Evolutionary conservation across 2,113 vertebrate genomes (phyloP).

Genomic region (Nematolebias whitei): DNA sequence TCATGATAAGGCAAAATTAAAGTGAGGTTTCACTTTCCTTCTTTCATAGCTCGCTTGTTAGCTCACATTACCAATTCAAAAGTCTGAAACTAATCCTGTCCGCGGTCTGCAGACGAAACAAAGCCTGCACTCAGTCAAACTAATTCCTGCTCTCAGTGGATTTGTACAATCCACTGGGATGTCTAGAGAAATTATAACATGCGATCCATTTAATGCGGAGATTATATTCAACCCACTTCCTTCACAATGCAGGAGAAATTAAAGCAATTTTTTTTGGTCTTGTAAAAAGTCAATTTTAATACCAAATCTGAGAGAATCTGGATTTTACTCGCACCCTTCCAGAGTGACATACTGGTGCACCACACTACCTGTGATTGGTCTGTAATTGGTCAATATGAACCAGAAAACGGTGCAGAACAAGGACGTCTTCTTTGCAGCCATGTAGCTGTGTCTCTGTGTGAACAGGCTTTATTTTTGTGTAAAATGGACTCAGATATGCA

Average conservation of each 20-base stretch:
- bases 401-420: not conserved
- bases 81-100: constrained; percentile 59
- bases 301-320: not conserved
- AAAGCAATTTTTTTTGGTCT: not conserved
- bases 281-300: not conserved
- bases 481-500: constrained; percentile 19
- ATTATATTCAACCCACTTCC: constrained; percentile 37
- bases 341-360: too few species aligned
- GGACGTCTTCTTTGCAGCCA: not conserved
- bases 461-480: not conserved
- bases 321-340: too few species aligned
- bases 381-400: not conserved
- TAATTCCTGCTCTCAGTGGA: constrained; percentile 46
- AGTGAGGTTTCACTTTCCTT: constrained; percentile 56
- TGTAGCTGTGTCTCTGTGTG: not conserved
- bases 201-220: constrained; percentile 51
- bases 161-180: constrained; percentile 42
- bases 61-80: constrained; percentile 69
- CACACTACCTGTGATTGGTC: not conserved
- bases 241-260: constrained; percentile 13
- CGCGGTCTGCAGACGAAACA: constrained; percentile 52
- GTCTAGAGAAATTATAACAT: constrained; percentile 39
- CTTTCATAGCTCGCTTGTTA: constrained; percentile 56
- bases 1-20: constrained; percentile 52
- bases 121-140: constrained; percentile 61